These are phyloP conservation scores for Tryphoninae sp. DNA, from an alignment of 2,888 invertebrate species.

Conservation along the genomic window DNA sequence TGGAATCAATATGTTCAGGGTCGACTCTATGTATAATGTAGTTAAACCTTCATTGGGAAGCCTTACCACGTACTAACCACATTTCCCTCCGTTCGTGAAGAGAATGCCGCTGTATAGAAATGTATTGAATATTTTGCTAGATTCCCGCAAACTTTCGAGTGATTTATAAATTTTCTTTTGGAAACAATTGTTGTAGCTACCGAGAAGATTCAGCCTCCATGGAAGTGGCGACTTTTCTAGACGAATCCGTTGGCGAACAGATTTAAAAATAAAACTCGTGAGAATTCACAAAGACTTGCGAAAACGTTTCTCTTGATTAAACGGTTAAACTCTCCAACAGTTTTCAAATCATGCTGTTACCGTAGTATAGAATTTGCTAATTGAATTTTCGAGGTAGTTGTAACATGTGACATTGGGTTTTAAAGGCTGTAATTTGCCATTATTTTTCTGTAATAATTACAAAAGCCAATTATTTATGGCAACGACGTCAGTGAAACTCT, in stretches of 20 bases:
- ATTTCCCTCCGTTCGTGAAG: slow-evolving; percentile 26
- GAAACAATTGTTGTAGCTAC: no score
- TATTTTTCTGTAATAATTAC: slow-evolving; percentile 17
- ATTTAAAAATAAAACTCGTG: background rate
- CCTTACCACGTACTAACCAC: slow-evolving; percentile 66
- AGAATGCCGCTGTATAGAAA: background rate
- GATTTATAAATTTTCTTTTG: background rate
- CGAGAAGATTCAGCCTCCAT: no score
- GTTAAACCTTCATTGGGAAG: slow-evolving; percentile 69
- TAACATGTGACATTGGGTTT: background rate
- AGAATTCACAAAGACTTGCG: background rate
- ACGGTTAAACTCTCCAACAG: no score
- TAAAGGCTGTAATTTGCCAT: slow-evolving; percentile 45
- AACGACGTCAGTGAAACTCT: slow-evolving; percentile 68
- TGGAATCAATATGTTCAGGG: slow-evolving; percentile 74
- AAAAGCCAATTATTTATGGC: slow-evolving; percentile 52
- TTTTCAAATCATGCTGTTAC: no score
- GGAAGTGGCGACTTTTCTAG: no score
- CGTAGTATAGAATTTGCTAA: no score
- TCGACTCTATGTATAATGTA: slow-evolving; percentile 68
- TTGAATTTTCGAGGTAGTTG: no score
- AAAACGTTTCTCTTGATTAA: no score
- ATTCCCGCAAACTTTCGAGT: background rate
- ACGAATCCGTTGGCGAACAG: no score
- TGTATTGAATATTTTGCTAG: background rate